Evolutionary conservation across 2,113 vertebrate species (phyloP).

Genomic region (Erythrocercus mccallii): DNA sequence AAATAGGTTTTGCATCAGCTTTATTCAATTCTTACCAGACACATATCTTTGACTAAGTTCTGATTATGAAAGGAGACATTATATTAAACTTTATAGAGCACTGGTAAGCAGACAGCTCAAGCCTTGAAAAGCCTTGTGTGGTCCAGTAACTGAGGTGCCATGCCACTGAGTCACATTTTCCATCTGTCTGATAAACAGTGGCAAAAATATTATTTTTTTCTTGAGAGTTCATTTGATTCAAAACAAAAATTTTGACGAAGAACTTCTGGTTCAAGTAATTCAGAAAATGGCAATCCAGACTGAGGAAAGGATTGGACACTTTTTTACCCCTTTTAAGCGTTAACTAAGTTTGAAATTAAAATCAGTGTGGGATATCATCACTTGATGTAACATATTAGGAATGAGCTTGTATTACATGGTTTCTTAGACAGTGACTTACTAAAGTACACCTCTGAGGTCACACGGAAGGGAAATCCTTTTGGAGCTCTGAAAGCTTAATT

Average conservation of each 20-base stretch:
- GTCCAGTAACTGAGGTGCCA: not conserved
- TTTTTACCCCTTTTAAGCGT: not conserved
- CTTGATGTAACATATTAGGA: not conserved
- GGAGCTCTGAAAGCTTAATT: conserved; percentile 31
- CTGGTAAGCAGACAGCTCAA: not conserved
- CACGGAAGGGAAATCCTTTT: not conserved
- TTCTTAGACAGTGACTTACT: conserved; percentile 23
- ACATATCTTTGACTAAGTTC: conserved; percentile 2
- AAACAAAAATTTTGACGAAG: not conserved
- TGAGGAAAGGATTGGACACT: not conserved
- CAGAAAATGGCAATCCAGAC: not conserved
- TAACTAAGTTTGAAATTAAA: conserved; percentile 1
- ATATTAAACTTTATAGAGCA: conserved; percentile 19
- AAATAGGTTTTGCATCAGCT: conserved; percentile 46
- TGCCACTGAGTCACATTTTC: not conserved
- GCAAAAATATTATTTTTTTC: not conserved
- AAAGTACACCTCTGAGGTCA: not conserved
- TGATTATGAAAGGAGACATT: conserved; percentile 41
- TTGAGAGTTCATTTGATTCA: not conserved
- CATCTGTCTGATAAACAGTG: not conserved
- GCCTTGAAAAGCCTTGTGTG: not conserved
- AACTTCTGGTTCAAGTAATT: not conserved
- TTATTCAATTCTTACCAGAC: conserved; percentile 33
- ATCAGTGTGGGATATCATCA: not conserved
- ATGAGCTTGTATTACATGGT: not conserved